Evolutionary conservation across 2,113 vertebrate genomes (phyloP), one percentile per base, ranked within the genome.

Genomic region (Nothocercus nigrocapillus): DNA sequence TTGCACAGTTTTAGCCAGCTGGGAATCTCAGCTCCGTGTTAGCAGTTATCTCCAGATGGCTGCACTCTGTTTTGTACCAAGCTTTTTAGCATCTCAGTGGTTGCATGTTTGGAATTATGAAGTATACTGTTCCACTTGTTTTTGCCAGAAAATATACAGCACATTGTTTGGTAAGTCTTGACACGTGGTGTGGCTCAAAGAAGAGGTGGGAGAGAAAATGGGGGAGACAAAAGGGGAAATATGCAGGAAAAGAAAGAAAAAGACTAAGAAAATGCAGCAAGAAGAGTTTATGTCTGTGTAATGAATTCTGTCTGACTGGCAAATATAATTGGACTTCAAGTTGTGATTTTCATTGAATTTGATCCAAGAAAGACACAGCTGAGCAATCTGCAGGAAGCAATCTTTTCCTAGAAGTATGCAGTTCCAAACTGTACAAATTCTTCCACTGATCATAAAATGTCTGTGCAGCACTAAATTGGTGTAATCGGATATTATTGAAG

Each of bases 311-410:
- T 91, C 92, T 97, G 93, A 97, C 96, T 97, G 96, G 97, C 91
- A 96, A 97, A 97, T 97, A 94, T 96, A 96, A 81, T 95, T 96
- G 97, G 96, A 97, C 92, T 97, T 51, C 92, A 97, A 97, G 94
- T 96, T 91, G 90, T 96, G 94, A 97, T 97, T 97, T 97, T 97
- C 77, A 82, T 97, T 97, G 97, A 97, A 78, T 95, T 97, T 93
- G 95, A 94, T 98, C 97, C 97, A 97, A 98, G 97, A 97, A 96
- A 98, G 97, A 96, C 96, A 96, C 88, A 98, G 96, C 96, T 97
- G 97, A 98, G 97, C 97, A 97, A 96, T 97, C 94, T 86, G 91
- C 97, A 97, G 97, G 97, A 98, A 97, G 96, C 96, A 97, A 85
- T 97, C 95, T 98, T 98, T 98, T 98, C 97, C 97, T 98, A 96